These are phyloP conservation scores for Manis javanica DNA, from an alignment of 2,797 vertebrate genomes.

Conservation along the genomic window DNA sequence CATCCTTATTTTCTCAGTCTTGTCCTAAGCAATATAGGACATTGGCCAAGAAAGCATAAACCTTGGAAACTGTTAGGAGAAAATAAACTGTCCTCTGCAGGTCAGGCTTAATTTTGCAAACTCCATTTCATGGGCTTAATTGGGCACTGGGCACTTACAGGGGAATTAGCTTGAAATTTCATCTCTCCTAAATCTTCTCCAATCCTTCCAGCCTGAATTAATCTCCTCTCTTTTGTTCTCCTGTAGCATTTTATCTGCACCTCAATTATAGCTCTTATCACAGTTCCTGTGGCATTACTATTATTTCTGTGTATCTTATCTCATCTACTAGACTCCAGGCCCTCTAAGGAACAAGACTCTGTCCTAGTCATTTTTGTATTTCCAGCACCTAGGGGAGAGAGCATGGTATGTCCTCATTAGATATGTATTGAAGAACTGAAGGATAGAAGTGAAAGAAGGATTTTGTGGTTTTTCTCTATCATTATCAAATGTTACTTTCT, in stretches of 20 bases:
- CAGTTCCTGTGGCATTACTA: neutral
- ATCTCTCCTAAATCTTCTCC: constrained; percentile 51
- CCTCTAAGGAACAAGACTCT: neutral
- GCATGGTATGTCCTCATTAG: neutral
- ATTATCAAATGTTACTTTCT: neutral
- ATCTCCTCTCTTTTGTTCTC: neutral
- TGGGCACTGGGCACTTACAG: constrained; percentile 35
- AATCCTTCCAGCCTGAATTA: constrained; percentile 37
- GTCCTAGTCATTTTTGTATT: neutral
- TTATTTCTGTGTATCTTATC: constrained; percentile 24
- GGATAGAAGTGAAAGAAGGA: neutral
- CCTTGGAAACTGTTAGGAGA: neutral
- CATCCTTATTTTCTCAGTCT: neutral
- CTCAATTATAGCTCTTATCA: neutral
- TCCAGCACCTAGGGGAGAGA: neutral
- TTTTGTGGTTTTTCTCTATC: constrained; percentile 18
- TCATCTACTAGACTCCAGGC: neutral
- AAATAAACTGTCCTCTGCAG: constrained; percentile 40
- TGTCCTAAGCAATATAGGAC: constrained; percentile 23
- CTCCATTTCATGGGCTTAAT: constrained; percentile 54
- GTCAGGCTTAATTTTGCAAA: constrained; percentile 71
- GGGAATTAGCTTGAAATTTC: constrained; percentile 49
- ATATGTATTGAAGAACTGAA: neutral
- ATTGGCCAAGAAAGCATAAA: constrained; percentile 26
- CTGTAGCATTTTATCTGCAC: neutral